Base-by-base conservation (phyloP, 2,113 vertebrate species). In the Gasterosteus aculeatus region DNA sequence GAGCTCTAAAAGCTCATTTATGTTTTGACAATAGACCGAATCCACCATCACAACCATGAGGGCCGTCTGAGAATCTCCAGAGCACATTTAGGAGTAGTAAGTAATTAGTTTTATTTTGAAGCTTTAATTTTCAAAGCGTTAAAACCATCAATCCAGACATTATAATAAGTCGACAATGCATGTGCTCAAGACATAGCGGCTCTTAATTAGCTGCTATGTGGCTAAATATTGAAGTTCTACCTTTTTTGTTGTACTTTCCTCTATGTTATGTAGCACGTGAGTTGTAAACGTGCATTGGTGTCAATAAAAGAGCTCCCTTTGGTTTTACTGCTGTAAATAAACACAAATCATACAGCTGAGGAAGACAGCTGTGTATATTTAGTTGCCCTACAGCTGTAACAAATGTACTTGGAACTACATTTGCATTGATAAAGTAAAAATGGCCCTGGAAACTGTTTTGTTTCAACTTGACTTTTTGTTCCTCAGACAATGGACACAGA, bases 41-140 rank as follows among this genome's bases (percentile, higher is more conserved):
- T 75, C 69, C 76, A 77, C 22, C 66, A 72, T 87, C 69, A 77
- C 56, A 84, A 16, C 69, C n/a, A 62, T 5, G 6, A 85, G 92
- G 90, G 82, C 89, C 87, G 89, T 89, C 89, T 39, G 10, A 78
- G 67, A 38, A 56, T 72, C 81, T 81, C 87, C 56, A 89, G 81
- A 89, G 77, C 46, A 60, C 54, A 62, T 84, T 71, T 61, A 80
- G 58, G 64, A 56, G 49, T 57, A 51, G 46, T 75, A 42, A 65
- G 67, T 51, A 71, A 63, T 29, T 4, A 22, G 41, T 75, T 87
- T 82, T 71, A 72, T 77, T 70, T 61, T 29, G 31, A 39, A 31
- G 5, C 41, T 49, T 64, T 42, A 0, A 58, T 42, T 57, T 75
- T n/a, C 42, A 53, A 53, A 54, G 11, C 7, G 35, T 38, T 38